A percentile compares a stretch with the other conserved stretches of the same genome.
These are phyloP conservation scores for Balaeniceps rex DNA, from an alignment of 2,113 vertebrate genomes.

Conservation along the genomic window DNA sequence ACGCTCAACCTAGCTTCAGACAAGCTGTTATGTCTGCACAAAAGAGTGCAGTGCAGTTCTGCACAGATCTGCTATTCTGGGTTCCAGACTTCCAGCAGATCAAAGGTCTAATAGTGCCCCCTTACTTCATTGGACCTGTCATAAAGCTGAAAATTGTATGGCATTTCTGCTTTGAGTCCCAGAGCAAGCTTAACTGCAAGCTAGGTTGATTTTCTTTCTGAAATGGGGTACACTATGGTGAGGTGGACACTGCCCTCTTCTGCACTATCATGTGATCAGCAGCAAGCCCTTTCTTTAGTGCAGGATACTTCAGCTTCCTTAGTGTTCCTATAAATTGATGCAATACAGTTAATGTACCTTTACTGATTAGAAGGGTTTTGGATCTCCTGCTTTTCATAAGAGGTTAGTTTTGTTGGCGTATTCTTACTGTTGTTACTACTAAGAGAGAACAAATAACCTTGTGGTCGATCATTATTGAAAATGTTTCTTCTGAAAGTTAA, in stretches of 20 bases:
- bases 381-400: not conserved
- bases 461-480: not conserved
- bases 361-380: not conserved
- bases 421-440: not conserved
- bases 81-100: not conserved
- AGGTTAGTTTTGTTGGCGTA: not conserved
- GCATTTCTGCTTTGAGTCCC: not conserved
- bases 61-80: not conserved
- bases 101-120: not conserved
- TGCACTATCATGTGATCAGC: not conserved
- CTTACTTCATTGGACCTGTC: not conserved
- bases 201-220: not conserved
- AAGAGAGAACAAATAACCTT: not conserved
- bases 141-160: not conserved
- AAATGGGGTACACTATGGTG: not conserved
- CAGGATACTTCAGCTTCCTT: not conserved
- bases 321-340: not conserved
- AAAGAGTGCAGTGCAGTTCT: not conserved
- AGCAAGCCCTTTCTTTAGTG: not conserved
- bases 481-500: not conserved
- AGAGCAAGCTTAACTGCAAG: not conserved
- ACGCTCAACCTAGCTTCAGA: not conserved
- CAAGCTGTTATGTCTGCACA: not conserved
- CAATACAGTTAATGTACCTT: not conserved
- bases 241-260: not conserved